A percentile compares a stretch with the other conserved stretches of the same genome.
Conservation (phyloP, 2,113 vertebrate genomes). For the Osmerus mordax region DNA sequence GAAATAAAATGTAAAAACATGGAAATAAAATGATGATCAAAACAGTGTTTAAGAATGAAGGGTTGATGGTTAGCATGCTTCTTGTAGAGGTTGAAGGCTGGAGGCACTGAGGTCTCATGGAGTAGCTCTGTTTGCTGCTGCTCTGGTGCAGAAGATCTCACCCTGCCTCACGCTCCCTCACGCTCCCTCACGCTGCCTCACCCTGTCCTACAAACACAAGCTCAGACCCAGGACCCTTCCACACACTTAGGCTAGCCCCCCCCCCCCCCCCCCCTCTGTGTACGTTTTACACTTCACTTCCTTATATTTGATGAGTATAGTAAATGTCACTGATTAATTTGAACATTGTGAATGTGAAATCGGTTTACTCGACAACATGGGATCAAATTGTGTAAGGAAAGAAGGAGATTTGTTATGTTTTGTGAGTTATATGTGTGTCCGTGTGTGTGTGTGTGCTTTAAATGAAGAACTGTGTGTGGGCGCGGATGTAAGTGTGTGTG, state of each 20-base stretch:
- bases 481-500: not conserved
- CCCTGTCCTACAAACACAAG: no score
- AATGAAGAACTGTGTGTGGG: constrained; percentile 23
- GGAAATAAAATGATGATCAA: no score
- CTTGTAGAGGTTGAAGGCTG: no score
- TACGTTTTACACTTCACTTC: constrained; percentile 53
- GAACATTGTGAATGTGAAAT: constrained; percentile 55
- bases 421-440: constrained; percentile 13
- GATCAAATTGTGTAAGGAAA: constrained; percentile 48
- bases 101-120: no score
- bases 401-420: constrained; percentile 45
- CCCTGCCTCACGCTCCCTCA: not conserved
- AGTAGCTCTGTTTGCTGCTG: no score
- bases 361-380: constrained; percentile 29
- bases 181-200: constrained; percentile 10
- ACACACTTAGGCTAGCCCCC: not conserved
- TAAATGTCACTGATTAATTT: constrained; percentile 53
- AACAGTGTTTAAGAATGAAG: no score
- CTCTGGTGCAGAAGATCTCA: no score
- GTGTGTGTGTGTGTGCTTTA: constrained; percentile 15
- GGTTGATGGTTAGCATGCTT: no score
- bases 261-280: constrained; percentile 23
- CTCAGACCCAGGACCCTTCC: no score
- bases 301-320: constrained; percentile 47
- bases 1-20: no score